Evolutionary conservation across 2,888 invertebrate genomes (phyloP).

Genomic region (Ptycholaimellus sp.): DNA sequence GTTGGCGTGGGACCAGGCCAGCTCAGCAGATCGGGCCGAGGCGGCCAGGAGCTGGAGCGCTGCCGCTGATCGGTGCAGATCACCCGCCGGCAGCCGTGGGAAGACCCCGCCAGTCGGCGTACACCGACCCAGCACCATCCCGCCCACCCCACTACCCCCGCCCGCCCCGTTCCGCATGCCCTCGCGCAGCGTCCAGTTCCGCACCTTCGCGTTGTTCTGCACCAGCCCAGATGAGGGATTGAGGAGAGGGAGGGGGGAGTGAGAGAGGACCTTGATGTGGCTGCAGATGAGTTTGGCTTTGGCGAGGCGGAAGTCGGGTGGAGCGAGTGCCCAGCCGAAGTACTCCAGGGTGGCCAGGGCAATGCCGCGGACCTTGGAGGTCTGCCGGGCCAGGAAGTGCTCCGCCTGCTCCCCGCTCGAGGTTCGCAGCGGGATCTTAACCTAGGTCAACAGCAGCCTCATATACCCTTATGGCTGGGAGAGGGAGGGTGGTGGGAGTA

Average conservation of each 20-base stretch:
- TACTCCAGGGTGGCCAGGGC: constrained; percentile 21
- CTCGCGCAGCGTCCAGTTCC: constrained; percentile 23
- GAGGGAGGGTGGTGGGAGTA: no score
- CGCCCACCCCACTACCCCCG: no score
- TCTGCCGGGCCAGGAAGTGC: constrained; percentile 18
- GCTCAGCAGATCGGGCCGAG: no score
- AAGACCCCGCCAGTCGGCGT: no score
- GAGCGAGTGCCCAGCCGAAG: constrained; percentile 21
- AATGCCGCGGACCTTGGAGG: constrained; percentile 21
- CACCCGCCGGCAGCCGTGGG: no score
- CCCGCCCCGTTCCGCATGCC: constrained; percentile 20
- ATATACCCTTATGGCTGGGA: no score
- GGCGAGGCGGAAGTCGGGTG: constrained; percentile 18
- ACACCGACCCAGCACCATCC: no score
- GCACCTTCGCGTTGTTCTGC: constrained; percentile 24
- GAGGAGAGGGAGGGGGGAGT: no score
- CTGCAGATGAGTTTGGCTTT: constrained; percentile 11
- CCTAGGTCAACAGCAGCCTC: constrained; percentile 17
- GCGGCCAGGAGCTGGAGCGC: no score
- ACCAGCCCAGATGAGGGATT: constrained; percentile 17
- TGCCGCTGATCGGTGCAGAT: no score
- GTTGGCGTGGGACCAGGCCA: no score
- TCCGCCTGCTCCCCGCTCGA: constrained; percentile 22
- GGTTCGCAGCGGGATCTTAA: constrained; percentile 20
- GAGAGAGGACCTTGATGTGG: no score